Base-by-base conservation (phyloP, 2,113 vertebrate genomes). In the Albula glossodonta region DNA sequence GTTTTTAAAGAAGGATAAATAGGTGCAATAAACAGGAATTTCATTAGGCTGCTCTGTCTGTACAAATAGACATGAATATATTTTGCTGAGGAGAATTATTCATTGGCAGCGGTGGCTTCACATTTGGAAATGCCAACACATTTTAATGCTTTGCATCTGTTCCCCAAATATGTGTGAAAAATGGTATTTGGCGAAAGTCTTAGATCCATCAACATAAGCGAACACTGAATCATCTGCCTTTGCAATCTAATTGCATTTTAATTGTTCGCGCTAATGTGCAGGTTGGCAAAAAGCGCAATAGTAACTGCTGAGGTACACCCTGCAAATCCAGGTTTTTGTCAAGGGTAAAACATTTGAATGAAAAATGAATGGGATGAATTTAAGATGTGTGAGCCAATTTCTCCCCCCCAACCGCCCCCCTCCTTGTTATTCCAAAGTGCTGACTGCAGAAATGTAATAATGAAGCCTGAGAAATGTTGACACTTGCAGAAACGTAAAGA, bases 181-280 rank as follows among this genome's bases (percentile, higher is more conserved):
- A 86, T 78, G 87, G 50, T 84, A 82, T 91, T 88, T 88, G 87
- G 85, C 83, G 80, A 19, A 50, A 82, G 63, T 78, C 41, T 84
- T 79, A 87, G 63, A 83, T 88, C 83, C 77, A 85, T 86, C 86
- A 84, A 85, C 79, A 53, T 80, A 41, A 87, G 50, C 22, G 25
- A 86, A 85, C 84, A 70, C 84, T 74, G 87, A 83, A 74, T 83
- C 80, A 83, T 86, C 85, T 81, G 87, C 83, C 17, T 79, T 56
- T 60, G 84, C 57, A 86, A 60, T 85, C 85, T 87, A 88, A 90
- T 78, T 57, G 85, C 81, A 66, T 85, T 91, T 86, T 88, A 88
- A 88, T 88, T 84, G n/a, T 87, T 80, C 12, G 63, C 80, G 83
- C 41, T 91, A 91, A 89, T 89, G 87, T 80, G 82, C n/a, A 83